phyloP scores from a whole-genome alignment of 2,113 vertebrate species.

The Pituophis catenifer region DNA sequence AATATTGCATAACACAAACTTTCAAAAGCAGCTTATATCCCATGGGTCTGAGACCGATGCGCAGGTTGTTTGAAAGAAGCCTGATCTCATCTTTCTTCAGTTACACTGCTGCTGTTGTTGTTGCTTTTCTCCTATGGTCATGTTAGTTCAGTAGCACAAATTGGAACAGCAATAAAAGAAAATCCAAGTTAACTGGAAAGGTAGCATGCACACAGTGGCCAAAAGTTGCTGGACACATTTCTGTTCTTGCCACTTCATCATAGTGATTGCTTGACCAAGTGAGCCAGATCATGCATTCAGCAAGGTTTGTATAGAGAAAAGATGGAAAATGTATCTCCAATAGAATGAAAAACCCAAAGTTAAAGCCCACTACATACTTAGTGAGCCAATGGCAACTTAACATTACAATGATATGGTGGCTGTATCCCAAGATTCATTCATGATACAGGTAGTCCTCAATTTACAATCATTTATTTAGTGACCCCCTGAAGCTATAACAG shows the following conservation, averaged over 20 bases:
- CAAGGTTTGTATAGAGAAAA: background rate
- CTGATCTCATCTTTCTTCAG: background rate
- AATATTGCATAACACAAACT: background rate
- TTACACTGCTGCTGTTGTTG: background rate
- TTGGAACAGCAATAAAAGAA: background rate
- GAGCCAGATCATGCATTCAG: background rate
- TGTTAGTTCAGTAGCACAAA: background rate
- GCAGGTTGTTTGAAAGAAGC: background rate
- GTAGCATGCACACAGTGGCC: background rate
- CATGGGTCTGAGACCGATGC: background rate
- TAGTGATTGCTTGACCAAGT: background rate
- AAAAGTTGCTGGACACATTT: background rate
- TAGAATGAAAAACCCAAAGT: background rate
- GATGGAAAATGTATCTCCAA: background rate
- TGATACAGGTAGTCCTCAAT: background rate
- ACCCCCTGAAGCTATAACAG: background rate
- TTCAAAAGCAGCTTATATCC: background rate
- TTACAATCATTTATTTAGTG: background rate
- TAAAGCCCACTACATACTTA: background rate
- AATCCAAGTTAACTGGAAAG: background rate
- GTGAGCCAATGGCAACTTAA: background rate
- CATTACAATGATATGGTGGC: background rate
- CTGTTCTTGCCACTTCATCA: background rate
- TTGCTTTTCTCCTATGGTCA: background rate
- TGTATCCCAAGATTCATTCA: background rate